These are phyloP conservation scores for Chiridota heheva DNA, from an alignment of 35 echinoderm and acorn worm species.

Conservation along the genomic window DNA sequence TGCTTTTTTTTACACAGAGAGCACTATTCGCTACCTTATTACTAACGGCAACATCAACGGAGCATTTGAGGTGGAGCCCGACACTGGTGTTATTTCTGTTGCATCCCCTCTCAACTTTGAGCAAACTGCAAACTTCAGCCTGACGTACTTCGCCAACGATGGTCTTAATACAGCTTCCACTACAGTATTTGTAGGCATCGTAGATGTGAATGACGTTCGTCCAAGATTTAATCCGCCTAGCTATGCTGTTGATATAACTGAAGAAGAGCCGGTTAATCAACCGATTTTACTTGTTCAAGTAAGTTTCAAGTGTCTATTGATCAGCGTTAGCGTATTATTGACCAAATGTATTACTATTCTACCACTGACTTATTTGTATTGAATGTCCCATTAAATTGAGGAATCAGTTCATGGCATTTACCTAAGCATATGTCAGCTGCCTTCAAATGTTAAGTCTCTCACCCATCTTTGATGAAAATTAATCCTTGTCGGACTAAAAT, in stretches of 20 bases:
- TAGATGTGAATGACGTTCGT: slow-evolving; percentile 76
- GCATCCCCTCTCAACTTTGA: slow-evolving; percentile 82
- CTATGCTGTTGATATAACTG: slow-evolving; percentile 45
- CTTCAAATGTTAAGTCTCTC: too few relatives aligned
- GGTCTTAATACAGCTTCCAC: slow-evolving; percentile 56
- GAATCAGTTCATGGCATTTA: too few relatives aligned
- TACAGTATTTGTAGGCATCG: slow-evolving; percentile 47
- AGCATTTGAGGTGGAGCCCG: slow-evolving; percentile 70
- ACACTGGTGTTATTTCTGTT: slow-evolving; percentile 56
- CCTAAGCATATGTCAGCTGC: too few relatives aligned
- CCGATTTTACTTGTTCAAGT: slow-evolving; percentile 55
- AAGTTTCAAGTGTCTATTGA: slow-evolving; percentile 12
- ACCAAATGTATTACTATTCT: too few relatives aligned
- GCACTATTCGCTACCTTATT: slow-evolving; percentile 55
- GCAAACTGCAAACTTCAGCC: slow-evolving; percentile 27
- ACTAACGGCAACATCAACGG: slow-evolving; percentile 61
- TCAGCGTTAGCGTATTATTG: background rate
- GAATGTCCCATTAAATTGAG: too few relatives aligned
- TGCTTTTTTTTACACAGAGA: slow-evolving; percentile 29
- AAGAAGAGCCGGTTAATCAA: slow-evolving; percentile 41
- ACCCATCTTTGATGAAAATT: too few relatives aligned
- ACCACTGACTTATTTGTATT: too few relatives aligned
- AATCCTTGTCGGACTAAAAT: too few relatives aligned
- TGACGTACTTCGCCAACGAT: slow-evolving; percentile 83
- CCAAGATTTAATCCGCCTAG: slow-evolving; percentile 50